Evolutionary conservation across 2,113 vertebrate genomes (phyloP).

Genomic region (Plestiodon gilberti): DNA sequence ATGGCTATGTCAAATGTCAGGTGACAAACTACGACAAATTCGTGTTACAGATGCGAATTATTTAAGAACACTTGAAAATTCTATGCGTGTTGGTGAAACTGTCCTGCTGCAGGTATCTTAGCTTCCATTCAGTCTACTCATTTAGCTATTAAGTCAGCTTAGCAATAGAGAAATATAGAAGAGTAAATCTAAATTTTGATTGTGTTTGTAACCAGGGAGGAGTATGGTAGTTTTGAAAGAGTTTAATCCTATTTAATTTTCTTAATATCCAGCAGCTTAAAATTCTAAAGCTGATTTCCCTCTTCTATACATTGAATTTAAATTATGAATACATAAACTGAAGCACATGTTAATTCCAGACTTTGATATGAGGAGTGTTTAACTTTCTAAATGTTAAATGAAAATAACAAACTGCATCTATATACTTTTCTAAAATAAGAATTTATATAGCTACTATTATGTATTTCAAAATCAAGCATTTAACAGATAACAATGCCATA

Average conservation of each 20-base stretch:
- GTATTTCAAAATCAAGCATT: not conserved
- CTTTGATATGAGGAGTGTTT: not conserved
- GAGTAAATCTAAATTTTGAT: not conserved
- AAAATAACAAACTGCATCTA: not conserved
- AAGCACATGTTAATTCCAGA: not conserved
- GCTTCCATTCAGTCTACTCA: accelerated
- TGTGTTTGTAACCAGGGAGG: not conserved
- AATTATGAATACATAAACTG: not conserved
- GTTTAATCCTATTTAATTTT: not conserved
- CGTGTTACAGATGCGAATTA: conserved; percentile 48
- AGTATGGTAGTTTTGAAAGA: not conserved
- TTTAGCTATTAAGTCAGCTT: not conserved
- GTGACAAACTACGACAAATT: conserved; percentile 53
- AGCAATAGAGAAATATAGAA: not conserved
- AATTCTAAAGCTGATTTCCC: not conserved
- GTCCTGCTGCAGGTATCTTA: conserved; percentile 69
- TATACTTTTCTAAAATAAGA: not conserved
- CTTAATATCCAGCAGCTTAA: not conserved
- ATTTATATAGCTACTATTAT: not conserved
- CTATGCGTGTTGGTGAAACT: conserved; percentile 61
- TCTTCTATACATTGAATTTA: not conserved
- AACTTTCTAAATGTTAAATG: not conserved
- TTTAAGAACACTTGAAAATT: conserved; percentile 54
- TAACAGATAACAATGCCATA: not conserved
- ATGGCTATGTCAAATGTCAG: conserved; percentile 73